Conservation (phyloP, 2,797 vertebrate species). For the Eremophila alpestris region DNA sequence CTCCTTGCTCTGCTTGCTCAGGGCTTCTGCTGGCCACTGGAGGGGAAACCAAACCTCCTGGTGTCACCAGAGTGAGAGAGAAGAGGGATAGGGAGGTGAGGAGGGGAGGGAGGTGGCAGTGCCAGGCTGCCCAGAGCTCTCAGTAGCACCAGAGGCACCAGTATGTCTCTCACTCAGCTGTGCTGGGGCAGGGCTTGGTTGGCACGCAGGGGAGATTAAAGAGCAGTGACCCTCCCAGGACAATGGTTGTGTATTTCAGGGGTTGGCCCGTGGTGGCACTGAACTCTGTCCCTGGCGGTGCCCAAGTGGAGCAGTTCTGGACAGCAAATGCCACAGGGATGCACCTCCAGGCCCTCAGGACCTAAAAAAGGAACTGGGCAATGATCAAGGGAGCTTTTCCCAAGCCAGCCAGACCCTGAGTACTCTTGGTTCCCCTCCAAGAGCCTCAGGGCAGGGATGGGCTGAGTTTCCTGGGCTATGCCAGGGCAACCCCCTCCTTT, state of each 20-base stretch:
- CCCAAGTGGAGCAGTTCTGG: not conserved
- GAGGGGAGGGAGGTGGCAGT: not conserved
- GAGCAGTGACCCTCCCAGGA: not conserved
- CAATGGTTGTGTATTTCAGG: not conserved
- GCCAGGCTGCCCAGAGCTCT: not conserved
- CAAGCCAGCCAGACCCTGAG: not conserved
- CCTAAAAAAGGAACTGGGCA: not conserved
- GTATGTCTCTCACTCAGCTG: not conserved
- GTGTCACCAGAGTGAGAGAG: not conserved
- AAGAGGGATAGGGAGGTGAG: not conserved
- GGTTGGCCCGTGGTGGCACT: fast-evolving
- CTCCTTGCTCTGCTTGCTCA: not conserved
- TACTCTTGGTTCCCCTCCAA: not conserved
- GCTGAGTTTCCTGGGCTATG: not conserved
- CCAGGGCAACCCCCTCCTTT: not conserved
- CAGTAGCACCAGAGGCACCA: not conserved
- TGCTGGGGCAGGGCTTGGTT: not conserved
- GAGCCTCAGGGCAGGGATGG: not conserved
- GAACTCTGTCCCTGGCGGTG: not conserved
- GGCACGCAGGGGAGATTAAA: not conserved
- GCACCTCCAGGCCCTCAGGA: fast-evolving
- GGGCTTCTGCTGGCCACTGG: not conserved
- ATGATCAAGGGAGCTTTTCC: not conserved
- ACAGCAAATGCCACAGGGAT: not conserved
- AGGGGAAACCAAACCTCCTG: not conserved